Evolutionary conservation across 2,888 invertebrate species (phyloP).

Genomic region (Hipparchia semele): DNA sequence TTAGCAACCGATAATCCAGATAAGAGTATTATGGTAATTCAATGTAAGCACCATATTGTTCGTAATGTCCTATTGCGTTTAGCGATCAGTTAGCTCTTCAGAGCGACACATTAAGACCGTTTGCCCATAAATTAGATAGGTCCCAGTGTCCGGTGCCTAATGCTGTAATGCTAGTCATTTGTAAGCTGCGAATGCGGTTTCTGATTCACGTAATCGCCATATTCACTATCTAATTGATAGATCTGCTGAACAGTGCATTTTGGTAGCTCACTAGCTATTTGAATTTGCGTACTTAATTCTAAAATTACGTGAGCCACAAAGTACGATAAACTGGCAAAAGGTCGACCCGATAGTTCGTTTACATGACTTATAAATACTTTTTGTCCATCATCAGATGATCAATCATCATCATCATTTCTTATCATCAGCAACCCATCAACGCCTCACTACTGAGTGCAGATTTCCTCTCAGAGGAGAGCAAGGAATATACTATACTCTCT

Average conservation of each 20-base stretch:
- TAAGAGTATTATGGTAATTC: background rate
- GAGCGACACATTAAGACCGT: constrained; percentile 17
- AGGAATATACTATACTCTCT: too few relatives aligned
- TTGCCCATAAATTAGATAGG: constrained; percentile 17
- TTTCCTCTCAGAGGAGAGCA: too few relatives aligned
- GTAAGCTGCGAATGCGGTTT: constrained; percentile 20
- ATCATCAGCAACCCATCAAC: too few relatives aligned
- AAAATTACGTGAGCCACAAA: background rate
- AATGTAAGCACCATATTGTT: background rate
- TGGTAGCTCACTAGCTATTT: background rate
- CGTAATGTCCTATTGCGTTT: constrained; percentile 10
- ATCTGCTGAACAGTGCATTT: background rate
- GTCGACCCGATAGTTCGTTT: too few relatives aligned
- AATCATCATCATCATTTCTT: too few relatives aligned
- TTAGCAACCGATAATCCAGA: too few relatives aligned
- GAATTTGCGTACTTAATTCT: background rate
- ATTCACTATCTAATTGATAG: constrained; percentile 18
- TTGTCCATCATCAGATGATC: too few relatives aligned
- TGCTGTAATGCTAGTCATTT: constrained; percentile 23
- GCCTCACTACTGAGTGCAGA: too few relatives aligned
- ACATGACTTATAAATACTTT: too few relatives aligned
- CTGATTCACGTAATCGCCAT: constrained; percentile 23
- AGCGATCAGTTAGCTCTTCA: constrained; percentile 15
- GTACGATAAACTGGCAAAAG: too few relatives aligned
- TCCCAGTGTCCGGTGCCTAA: constrained; percentile 19